Conservation (phyloP, 2,888 invertebrate species). For the Leptinotarsa tumamoca region DNA sequence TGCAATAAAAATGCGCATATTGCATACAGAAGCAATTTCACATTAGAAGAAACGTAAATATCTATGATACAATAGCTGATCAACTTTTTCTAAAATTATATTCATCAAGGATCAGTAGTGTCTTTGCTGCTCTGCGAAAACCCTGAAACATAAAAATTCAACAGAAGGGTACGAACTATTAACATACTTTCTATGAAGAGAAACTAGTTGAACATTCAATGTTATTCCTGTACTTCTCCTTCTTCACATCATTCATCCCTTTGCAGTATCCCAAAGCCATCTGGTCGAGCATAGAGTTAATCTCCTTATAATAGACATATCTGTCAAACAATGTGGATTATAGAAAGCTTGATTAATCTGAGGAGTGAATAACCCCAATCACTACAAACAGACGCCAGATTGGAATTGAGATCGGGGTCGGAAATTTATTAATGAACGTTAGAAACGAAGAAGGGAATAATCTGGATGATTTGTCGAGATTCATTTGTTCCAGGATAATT, state of each 20-base stretch:
- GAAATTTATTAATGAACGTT: constrained; percentile 36
- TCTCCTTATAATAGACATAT: constrained; percentile 60
- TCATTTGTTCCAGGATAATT: constrained; percentile 33
- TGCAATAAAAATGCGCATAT: too few species aligned
- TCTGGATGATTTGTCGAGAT: constrained; percentile 39
- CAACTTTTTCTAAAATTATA: too few species aligned
- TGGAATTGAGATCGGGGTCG: constrained; percentile 35
- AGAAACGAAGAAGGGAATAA: constrained; percentile 37
- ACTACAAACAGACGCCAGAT: constrained; percentile 36
- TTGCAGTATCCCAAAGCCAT: constrained; percentile 32
- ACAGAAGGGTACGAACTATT: rapidly evolving
- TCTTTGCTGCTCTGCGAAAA: too few species aligned
- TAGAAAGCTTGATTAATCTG: constrained; percentile 43
- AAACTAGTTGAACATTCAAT: too few species aligned
- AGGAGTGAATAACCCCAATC: constrained; percentile 43
- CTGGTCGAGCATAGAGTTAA: constrained; percentile 37
- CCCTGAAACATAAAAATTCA: too few species aligned
- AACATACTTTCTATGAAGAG: too few species aligned
- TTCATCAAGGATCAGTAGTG: too few species aligned
- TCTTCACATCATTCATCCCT: constrained; percentile 8
- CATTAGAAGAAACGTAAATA: too few species aligned
- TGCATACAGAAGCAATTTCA: too few species aligned
- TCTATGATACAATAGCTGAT: too few species aligned
- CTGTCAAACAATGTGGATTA: constrained; percentile 57
- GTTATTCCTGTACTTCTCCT: not conserved